Evolutionary conservation across 2,113 vertebrate genomes (phyloP), one percentile per base, ranked within the genome.

Genomic region (Triplophysa dalaica): DNA sequence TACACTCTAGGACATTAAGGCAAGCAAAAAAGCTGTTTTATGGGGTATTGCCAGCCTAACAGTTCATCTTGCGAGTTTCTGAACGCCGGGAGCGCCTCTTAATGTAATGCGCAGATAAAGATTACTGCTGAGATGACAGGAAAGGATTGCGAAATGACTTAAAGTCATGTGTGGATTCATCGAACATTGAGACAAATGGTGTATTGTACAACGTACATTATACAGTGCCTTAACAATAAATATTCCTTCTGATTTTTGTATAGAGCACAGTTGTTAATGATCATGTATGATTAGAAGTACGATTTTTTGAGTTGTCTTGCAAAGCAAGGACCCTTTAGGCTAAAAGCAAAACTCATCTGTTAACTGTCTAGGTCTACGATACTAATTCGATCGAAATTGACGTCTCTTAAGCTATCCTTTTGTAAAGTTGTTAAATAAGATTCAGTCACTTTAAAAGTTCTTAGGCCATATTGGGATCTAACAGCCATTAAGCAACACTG

Each of bases 131-230:
- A 58, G 66, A 67, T 24, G 33, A 77, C 61, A 70, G 67, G 22
- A 29, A 45, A 19, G 66, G 50, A 52, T 43, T 43, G 62, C 43
- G 26, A 24, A 26, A 73, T 77, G 54, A 69, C 69, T 56, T 38
- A 17, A 3, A 12, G 17, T 64, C 80, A 26, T 66, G 4, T 72
- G 24, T 60, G 52, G 58, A 77, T 33, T 38, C 66, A 66, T 50
- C 45, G 13, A 26, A 56, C 50, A 63, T 77, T 76, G 76, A 80
- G 70, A 14, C 50, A 38, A 80, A 64, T 70, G 64, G 70, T 83
- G 33, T 48, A 58, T 75, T 79, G 75, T 79, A 62, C 70, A 24
- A 48, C 13, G 11, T 50, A 38, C 33, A 7, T 38, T 38, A 38
- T 38, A 38, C 33, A 7, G 33, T 38, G 33, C 33, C 33, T 38